A percentile compares a stretch with the other conserved stretches of the same genome.
These are phyloP conservation scores for Bugulina stolonifera DNA, from an alignment of 2,888 invertebrate species.

Conservation along the genomic window DNA sequence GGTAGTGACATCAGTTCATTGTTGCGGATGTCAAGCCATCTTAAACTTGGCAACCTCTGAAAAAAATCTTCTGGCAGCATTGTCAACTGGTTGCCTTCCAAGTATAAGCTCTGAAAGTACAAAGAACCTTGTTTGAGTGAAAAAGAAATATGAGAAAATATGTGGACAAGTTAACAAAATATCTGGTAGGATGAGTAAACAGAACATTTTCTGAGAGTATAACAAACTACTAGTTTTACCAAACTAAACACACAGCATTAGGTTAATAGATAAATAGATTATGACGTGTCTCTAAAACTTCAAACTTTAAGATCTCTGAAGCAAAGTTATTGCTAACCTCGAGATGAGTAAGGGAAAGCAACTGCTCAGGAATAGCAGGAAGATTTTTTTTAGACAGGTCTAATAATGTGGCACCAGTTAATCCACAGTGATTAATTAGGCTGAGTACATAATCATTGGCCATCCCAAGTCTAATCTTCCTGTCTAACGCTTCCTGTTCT, in stretches of 20 bases:
- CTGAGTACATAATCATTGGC: neutral
- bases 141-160: too few relatives aligned
- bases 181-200: too few relatives aligned
- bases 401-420: conserved; percentile 28
- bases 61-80: conserved; percentile 49
- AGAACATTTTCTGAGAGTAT: too few relatives aligned
- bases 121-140: too few relatives aligned
- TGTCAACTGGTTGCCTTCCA: conserved; percentile 46
- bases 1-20: conserved; percentile 45
- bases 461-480: conserved; percentile 13
- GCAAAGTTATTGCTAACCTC: conserved; percentile 34
- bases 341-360: conserved; percentile 38
- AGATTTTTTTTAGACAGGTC: conserved; percentile 41
- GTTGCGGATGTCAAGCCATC: conserved; percentile 48
- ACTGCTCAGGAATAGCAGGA: conserved; percentile 38
- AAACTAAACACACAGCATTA: too few relatives aligned
- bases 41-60: conserved; percentile 42
- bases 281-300: too few relatives aligned
- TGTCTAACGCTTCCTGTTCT: conserved; percentile 18
- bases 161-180: too few relatives aligned
- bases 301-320: neutral
- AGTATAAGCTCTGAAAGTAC: conserved; percentile 45
- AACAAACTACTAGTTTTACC: too few relatives aligned
- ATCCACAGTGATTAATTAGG: neutral
- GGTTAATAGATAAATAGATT: too few relatives aligned